Evolutionary conservation across 2,797 vertebrate genomes (phyloP), one percentile per base, ranked within the genome.

Genomic region (Danionella dracula): DNA sequence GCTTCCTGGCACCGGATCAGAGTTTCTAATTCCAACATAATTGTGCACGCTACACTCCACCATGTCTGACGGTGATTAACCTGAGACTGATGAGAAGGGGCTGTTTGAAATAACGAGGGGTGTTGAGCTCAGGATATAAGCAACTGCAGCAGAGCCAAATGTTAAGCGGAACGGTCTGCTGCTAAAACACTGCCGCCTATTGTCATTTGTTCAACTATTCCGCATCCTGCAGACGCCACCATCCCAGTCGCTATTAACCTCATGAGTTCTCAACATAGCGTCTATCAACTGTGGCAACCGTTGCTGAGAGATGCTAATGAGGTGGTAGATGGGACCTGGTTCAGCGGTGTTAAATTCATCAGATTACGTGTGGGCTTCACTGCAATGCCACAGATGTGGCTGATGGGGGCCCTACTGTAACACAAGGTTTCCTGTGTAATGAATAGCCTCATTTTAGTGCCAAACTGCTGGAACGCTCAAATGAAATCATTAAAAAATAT

Each of bases 401-500:
- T n/a, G 13, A 35, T 21, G 10, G 20, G 7, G 41, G 76, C 58
- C 62, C 55, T 67, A 64, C 4, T 4, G 55, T 19, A 42, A 65
- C 66, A 75, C 72, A 75, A 63, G 40, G 48, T 32, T 73, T 16
- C 12, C 70, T 56, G 21, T 21, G 70, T 80, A 83, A 85, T 82
- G 79, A 74, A 86, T 84, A 80, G 75, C 78, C 76, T 76, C 70
- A 66, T 78, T 84, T 79, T 76, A 17, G 50, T 17, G 42, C 12
- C 4, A 54, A 19, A 66, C 6, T 8, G 29, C 5, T 76, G 75
- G 78, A 63, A 68, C 71, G 72, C 73, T 67, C 58, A 29, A 73
- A 69, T 67, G 66, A 81, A 75, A 78, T 73, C 44, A 71, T 79
- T 75, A 79, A 83, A 81, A 83, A 81, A 82, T 83, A 83, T 81